These are phyloP conservation scores for Lampris incognitus DNA, from an alignment of 2,113 vertebrate species.

Conservation along the genomic window DNA sequence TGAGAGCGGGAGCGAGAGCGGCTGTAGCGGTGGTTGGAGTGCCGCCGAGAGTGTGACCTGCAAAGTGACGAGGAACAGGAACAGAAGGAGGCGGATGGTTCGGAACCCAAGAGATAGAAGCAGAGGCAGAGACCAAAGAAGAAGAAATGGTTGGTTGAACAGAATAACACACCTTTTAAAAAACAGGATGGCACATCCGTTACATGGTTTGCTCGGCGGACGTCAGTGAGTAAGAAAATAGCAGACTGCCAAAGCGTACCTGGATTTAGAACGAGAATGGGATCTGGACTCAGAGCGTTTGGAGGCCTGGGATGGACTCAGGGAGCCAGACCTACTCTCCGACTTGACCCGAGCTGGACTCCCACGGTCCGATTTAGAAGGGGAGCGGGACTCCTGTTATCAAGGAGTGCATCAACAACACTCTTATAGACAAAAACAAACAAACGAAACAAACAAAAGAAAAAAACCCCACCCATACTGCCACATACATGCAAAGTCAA, in stretches of 20 bases:
- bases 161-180: neutral
- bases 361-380: conserved; percentile 91
- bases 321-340: conserved; percentile 91
- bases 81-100: neutral
- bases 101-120: too few species aligned
- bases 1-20: conserved; percentile 89
- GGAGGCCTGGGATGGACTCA: conserved; percentile 88
- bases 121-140: neutral
- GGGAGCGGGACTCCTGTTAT: conserved; percentile 91
- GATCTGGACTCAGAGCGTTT: conserved; percentile 92
- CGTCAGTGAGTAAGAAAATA: neutral
- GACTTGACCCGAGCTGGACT: conserved; percentile 92
- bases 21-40: conserved; percentile 88
- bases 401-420: conserved; percentile 80
- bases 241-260: conserved; percentile 75
- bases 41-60: conserved; percentile 90
- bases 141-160: neutral
- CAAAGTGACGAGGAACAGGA: conserved; percentile 4
- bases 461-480: conserved; percentile 39
- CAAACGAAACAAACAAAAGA: neutral
- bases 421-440: conserved; percentile 18
- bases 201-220: too few species aligned
- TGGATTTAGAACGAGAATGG: conserved; percentile 91
- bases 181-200: too few species aligned
- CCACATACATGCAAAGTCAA: conserved; percentile 26